Conservation (phyloP, 2,888 invertebrate species). For the Chamaedrilus cognettii region DNA sequence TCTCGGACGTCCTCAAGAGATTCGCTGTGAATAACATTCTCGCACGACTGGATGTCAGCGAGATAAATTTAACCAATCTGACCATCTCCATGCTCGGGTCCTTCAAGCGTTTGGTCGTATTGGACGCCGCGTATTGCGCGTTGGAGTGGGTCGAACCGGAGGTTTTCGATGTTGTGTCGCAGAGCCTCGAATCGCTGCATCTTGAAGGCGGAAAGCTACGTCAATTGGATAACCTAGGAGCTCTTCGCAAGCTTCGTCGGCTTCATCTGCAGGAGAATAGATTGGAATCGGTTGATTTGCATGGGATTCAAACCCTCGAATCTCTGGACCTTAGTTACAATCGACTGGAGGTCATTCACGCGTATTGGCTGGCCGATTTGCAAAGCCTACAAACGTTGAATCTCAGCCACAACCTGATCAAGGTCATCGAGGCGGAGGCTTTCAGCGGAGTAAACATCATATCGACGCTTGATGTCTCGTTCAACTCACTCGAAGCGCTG, state of each 20-base stretch:
- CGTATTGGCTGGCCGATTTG: slow-evolving; percentile 18
- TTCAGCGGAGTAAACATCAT: slow-evolving; percentile 19
- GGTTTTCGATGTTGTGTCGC: slow-evolving; percentile 20
- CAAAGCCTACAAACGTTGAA: slow-evolving; percentile 26
- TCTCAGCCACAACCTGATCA: slow-evolving; percentile 30
- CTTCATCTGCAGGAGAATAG: slow-evolving; percentile 26
- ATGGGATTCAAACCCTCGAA: slow-evolving; percentile 21
- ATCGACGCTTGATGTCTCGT: slow-evolving; percentile 29
- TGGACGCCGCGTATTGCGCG: slow-evolving; percentile 32
- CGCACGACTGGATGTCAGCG: slow-evolving; percentile 34
- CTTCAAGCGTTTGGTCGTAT: slow-evolving; percentile 26
- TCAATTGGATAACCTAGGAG: slow-evolving; percentile 19
- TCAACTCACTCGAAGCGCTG: slow-evolving; percentile 19
- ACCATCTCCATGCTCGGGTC: slow-evolving; percentile 28
- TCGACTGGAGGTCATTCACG: slow-evolving; percentile 13
- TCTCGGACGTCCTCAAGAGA: not conserved
- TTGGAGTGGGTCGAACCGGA: slow-evolving; percentile 29
- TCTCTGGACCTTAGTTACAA: slow-evolving; percentile 30
- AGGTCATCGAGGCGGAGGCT: slow-evolving; percentile 15
- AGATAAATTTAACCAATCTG: slow-evolving; percentile 32
- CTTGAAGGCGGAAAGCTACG: slow-evolving; percentile 23
- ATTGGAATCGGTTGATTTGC: slow-evolving; percentile 17
- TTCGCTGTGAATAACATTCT: slow-evolving; percentile 20
- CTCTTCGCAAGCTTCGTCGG: slow-evolving; percentile 21
- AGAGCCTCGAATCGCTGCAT: slow-evolving; percentile 27